Conservation (phyloP, 1,140 invertebrate genomes). For the Brevipalpus yothersi region DNA sequence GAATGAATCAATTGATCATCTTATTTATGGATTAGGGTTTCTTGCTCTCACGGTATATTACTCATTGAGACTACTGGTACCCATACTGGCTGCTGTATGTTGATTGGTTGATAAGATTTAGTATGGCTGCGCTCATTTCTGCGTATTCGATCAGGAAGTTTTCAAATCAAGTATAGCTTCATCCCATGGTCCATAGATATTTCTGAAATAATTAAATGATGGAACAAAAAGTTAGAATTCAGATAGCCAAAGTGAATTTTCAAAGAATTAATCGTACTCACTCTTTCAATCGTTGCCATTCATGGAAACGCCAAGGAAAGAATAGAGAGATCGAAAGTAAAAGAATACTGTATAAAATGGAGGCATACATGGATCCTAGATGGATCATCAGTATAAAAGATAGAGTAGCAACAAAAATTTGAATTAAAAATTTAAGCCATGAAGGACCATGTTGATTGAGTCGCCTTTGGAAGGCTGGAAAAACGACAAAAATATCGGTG, state of each 20-base stretch:
- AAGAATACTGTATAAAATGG: slow-evolving; percentile 24
- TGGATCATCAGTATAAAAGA: slow-evolving; percentile 14
- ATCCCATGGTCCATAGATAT: slow-evolving; percentile 13
- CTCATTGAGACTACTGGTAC: no score
- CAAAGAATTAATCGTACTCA: no score
- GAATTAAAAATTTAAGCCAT: slow-evolving; percentile 15
- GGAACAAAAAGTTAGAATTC: no score
- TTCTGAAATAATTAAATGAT: neutral
- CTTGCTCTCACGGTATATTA: no score
- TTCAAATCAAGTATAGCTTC: slow-evolving; percentile 11
- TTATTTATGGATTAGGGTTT: no score
- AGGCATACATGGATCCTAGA: slow-evolving; percentile 17
- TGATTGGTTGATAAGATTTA: neutral
- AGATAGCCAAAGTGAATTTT: no score
- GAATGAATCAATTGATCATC: no score
- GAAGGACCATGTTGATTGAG: slow-evolving; percentile 14
- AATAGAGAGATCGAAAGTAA: slow-evolving; percentile 8
- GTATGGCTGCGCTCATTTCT: no score
- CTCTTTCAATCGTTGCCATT: slow-evolving; percentile 14
- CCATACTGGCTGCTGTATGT: neutral
- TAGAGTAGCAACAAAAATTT: neutral
- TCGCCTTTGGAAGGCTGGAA: slow-evolving; percentile 45
- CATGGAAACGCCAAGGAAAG: slow-evolving; percentile 13
- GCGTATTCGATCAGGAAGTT: no score
- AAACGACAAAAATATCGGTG: slow-evolving; percentile 61